phyloP scores from a whole-genome alignment of 64 coral and sea anemone species.

The Montipora efflorescens region DNA sequence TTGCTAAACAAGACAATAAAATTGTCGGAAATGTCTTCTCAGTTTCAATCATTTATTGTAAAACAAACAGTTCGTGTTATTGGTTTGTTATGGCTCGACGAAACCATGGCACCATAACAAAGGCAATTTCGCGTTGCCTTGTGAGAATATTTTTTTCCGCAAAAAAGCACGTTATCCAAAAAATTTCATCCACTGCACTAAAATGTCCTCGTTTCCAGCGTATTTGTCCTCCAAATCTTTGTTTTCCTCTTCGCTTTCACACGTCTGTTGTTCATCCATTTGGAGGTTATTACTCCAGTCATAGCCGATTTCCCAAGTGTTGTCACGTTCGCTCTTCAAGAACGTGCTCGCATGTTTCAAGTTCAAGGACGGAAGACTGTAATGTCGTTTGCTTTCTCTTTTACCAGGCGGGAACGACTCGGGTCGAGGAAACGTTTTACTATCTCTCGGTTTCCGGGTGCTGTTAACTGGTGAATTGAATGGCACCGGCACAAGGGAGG shows the following conservation, averaged over 20 bases:
- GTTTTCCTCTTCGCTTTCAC: background rate
- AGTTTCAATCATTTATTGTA: slow-evolving; percentile 46
- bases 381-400: background rate
- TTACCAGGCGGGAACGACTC: slow-evolving; percentile 21
- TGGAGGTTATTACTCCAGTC: background rate
- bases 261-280: background rate
- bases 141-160: background rate
- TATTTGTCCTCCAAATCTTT: slow-evolving; percentile 25
- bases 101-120: background rate
- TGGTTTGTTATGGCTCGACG: background rate
- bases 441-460: background rate
- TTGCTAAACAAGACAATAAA: slow-evolving; percentile 34
- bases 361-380: slow-evolving; percentile 20
- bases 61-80: slow-evolving; percentile 29
- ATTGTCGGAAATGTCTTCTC: slow-evolving; percentile 34
- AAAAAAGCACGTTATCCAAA: slow-evolving; percentile 4
- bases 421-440: background rate
- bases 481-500: slow-evolving; percentile 27
- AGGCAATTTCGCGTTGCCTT: background rate
- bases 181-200: slow-evolving; percentile 56
- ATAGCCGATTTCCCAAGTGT: background rate
- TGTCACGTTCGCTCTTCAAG: background rate
- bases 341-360: background rate
- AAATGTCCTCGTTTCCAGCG: slow-evolving; percentile 10
- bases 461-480: background rate